Percentiles rank a stretch among this genome's conserved stretches.
Evolutionary conservation across 2,113 vertebrate genomes (phyloP).

Genomic region (Stigmatopora argus): DNA sequence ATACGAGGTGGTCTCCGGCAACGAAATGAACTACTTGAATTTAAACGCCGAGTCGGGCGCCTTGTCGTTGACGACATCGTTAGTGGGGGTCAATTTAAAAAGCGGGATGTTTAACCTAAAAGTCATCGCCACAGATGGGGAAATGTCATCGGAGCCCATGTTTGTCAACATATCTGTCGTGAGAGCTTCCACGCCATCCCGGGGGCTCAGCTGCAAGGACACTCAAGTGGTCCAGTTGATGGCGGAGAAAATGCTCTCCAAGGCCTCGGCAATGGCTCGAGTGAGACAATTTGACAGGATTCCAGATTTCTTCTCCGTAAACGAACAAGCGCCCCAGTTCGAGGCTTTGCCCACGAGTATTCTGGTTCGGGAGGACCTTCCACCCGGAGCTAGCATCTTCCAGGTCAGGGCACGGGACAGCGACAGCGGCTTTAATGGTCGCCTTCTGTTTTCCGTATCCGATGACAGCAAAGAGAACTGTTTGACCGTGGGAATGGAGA

Average conservation of each 20-base stretch:
- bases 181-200: slow-evolving; percentile 79
- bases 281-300: slow-evolving; percentile 76
- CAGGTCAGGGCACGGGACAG: slow-evolving; percentile 84
- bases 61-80: slow-evolving; percentile 81
- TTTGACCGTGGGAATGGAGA: slow-evolving; percentile 88
- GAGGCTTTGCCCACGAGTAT: slow-evolving; percentile 88
- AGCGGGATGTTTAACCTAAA: slow-evolving; percentile 81
- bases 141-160: slow-evolving; percentile 84
- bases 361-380: slow-evolving; percentile 83
- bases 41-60: slow-evolving; percentile 88
- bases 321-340: slow-evolving; percentile 88
- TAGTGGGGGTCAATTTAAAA: slow-evolving; percentile 75
- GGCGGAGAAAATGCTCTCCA: slow-evolving; percentile 88
- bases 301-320: slow-evolving; percentile 83
- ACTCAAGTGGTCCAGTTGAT: slow-evolving; percentile 86
- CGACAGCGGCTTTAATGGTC: slow-evolving; percentile 88
- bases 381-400: slow-evolving; percentile 77
- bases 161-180: slow-evolving; percentile 90
- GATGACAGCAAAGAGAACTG: slow-evolving; percentile 86
- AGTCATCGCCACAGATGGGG: slow-evolving; percentile 87
- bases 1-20: slow-evolving; percentile 87
- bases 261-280: slow-evolving; percentile 79
- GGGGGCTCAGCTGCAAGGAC: slow-evolving; percentile 85
- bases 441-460: slow-evolving; percentile 85
- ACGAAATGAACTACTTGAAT: slow-evolving; percentile 87